Base-by-base conservation (phyloP, 30 jellyfish, hydroid and myxozoan species). In the Pelagia noctiluca region DNA sequence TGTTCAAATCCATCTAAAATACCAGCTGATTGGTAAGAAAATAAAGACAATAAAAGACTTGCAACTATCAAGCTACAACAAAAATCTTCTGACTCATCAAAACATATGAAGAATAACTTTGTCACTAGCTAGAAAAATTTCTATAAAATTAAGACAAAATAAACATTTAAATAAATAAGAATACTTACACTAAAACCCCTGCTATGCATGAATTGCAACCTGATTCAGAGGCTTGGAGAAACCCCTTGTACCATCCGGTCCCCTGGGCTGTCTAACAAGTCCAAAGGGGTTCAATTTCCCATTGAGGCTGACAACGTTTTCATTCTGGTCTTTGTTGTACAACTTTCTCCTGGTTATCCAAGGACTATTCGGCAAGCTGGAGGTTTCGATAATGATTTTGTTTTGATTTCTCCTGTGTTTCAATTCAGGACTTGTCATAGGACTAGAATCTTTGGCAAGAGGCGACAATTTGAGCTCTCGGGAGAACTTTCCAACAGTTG, bases 221-320 rank as follows among this genome's bases (percentile, higher is more conserved):
- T 84, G 72, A 29, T 47, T 31, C 1, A 92, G 76, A 32, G 66
- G 95, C 50, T 49, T 48, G 21, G 83, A 34, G 67, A 94, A 94
- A 37, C 99, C 99, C 65, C 71, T 83, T 33, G 99, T 71, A 13
- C 99, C 99, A 76, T 94, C 99, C n/a, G 99, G 99, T n/a, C 99
- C 99, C 53, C 71, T 83, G 77, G 99, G 99, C 57, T 94, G 99
- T 29, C 99, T 86, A 5, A 94, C 70, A 4, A 94, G 82, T 38
- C 96, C 99, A 63, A 94, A 67, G 23, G 93, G 89, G 68, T 93
- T 87, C 53, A 88, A 38, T 46, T 64, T 72, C 35, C 96, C 86
- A 50, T 82, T 79, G 74, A 50, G 47, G 49, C 57, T 67, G 30
- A 77, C 90, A 52, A 34, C 76, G 53, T 89, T 75, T 38, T 64